Percentiles rank a stretch among this genome's conserved stretches.
Evolutionary conservation across 2,113 vertebrate genomes (phyloP).

Genomic region (Murina feae): DNA sequence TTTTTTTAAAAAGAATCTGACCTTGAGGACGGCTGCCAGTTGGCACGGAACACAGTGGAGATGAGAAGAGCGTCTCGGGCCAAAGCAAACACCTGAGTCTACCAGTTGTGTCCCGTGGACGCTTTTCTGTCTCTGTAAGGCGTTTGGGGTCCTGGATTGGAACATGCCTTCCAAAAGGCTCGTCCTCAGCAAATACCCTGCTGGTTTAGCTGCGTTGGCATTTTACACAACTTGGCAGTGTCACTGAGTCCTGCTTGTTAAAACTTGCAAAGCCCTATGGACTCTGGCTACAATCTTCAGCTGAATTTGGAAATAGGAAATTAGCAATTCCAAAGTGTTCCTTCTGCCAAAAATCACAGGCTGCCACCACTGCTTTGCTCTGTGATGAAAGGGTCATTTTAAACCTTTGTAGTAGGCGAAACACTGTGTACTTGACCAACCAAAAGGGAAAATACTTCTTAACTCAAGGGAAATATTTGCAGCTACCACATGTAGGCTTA

Average conservation of each 20-base stretch:
- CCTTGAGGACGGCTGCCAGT: slow-evolving; percentile 5
- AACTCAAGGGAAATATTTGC: slow-evolving; percentile 38
- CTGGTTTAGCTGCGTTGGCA: not conserved
- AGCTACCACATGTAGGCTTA: not conserved
- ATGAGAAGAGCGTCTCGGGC: not conserved
- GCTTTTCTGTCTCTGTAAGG: not conserved
- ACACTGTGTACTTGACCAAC: not conserved
- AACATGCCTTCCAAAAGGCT: slow-evolving; percentile 4
- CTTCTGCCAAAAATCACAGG: not conserved
- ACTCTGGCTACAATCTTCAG: not conserved
- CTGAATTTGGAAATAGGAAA: slow-evolving; percentile 13
- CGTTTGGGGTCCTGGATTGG: not conserved
- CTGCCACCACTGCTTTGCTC: not conserved
- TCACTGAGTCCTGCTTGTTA: slow-evolving; percentile 1
- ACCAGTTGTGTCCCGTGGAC: not conserved
- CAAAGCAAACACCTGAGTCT: slow-evolving; percentile 35
- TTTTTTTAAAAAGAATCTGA: slow-evolving; percentile 20
- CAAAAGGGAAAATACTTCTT: slow-evolving; percentile 26
- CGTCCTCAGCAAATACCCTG: not conserved
- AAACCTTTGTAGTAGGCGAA: slow-evolving; percentile 37
- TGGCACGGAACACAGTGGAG: slow-evolving; percentile 3
- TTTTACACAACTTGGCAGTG: slow-evolving; percentile 9
- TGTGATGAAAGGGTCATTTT: slow-evolving; percentile 15
- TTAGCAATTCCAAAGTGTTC: slow-evolving; percentile 52
- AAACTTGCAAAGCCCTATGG: not conserved